A percentile compares a stretch with the other conserved stretches of the same genome.
Conservation (phyloP, 2,113 vertebrate genomes). For the Onychostruthus taczanowskii region DNA sequence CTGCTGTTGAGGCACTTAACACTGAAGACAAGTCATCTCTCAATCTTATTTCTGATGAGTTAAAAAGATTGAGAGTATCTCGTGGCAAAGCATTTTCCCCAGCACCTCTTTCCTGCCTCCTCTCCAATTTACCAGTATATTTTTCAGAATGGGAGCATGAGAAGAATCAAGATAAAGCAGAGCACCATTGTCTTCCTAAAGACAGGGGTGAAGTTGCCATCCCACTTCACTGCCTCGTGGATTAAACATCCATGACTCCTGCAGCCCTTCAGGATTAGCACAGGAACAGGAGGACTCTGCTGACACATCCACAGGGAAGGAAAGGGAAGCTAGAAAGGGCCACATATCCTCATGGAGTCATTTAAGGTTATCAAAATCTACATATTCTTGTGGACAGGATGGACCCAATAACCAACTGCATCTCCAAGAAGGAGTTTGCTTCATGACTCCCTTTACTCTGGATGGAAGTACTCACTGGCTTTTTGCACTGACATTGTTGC, state of each 20-base stretch:
- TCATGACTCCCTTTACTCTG: background rate
- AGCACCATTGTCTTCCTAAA: background rate
- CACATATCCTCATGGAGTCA: background rate
- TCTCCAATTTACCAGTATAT: background rate
- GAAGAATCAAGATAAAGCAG: background rate
- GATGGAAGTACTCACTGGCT: background rate
- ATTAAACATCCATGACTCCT: background rate
- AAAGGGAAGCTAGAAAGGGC: background rate
- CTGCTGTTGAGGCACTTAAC: constrained; percentile 25
- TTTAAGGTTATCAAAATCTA: background rate
- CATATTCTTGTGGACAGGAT: background rate
- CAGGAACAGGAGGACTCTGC: background rate
- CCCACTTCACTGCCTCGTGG: background rate
- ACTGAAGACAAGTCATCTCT: background rate
- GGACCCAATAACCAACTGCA: background rate
- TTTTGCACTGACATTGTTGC: background rate
- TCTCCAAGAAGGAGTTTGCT: background rate
- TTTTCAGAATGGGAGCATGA: background rate
- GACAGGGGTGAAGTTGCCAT: background rate
- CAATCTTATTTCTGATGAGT: constrained; percentile 6
- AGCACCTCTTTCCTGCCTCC: background rate
- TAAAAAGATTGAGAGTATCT: constrained; percentile 6
- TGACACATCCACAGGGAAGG: background rate
- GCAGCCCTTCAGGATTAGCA: background rate
- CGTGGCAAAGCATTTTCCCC: background rate